These are phyloP conservation scores for Dynastes hyllus DNA, from an alignment of 2,888 invertebrate genomes.

Conservation along the genomic window DNA sequence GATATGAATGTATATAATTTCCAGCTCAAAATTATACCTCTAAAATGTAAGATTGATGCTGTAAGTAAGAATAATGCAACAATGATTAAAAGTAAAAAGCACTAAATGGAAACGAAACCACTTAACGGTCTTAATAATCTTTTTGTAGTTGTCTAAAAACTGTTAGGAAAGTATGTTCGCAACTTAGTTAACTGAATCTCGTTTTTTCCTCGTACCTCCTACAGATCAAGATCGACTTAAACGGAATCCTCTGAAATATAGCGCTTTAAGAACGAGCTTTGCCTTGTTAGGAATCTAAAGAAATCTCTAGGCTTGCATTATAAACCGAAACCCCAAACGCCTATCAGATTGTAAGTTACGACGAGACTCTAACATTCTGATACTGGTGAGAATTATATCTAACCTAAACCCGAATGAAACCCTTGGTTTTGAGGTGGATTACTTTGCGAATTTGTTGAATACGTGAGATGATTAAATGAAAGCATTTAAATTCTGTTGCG, in stretches of 20 bases:
- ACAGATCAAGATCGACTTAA: neutral
- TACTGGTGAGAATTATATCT: neutral
- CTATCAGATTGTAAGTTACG: conserved; percentile 20
- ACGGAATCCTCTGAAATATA: neutral
- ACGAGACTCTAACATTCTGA: neutral
- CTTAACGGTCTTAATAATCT: too few species aligned
- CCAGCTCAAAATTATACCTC: too few species aligned
- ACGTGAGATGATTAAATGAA: too few species aligned
- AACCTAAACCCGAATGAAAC: neutral
- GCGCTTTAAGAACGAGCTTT: neutral
- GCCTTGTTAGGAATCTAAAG: neutral
- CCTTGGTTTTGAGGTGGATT: neutral
- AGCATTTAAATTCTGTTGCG: too few species aligned
- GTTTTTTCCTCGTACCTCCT: too few species aligned
- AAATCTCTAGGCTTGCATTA: conserved; percentile 18
- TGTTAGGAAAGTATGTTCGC: neutral
- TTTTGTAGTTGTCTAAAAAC: too few species aligned
- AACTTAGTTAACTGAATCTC: neutral
- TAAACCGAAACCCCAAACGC: conserved; percentile 1
- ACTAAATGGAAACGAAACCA: too few species aligned
- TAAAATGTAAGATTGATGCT: too few species aligned
- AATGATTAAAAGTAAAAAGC: too few species aligned
- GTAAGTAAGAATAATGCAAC: too few species aligned
- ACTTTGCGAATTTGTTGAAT: too few species aligned
- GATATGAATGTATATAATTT: too few species aligned